Evolutionary conservation across 1,140 invertebrate genomes (phyloP).

Genomic region (Helicoverpa armigera): DNA sequence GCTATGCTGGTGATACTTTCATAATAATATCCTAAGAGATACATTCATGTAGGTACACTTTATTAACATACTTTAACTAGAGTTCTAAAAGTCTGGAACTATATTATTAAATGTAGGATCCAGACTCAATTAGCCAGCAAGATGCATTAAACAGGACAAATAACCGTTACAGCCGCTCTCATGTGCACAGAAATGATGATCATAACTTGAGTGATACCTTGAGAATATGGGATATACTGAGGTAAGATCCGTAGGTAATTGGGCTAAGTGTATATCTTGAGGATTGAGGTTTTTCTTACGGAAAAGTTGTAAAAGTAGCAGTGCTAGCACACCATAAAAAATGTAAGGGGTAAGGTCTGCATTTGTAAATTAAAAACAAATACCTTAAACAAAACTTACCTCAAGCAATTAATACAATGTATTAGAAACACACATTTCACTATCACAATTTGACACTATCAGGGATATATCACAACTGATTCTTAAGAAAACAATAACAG

Average conservation of each 20-base stretch:
- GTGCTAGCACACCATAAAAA: not conserved
- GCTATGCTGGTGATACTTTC: not conserved
- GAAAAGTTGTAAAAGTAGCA: not conserved
- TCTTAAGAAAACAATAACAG: slow-evolving; percentile 33
- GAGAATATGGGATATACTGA: too few species aligned
- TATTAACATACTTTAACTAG: too few species aligned
- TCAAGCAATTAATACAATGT: not conserved
- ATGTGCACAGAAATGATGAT: too few species aligned
- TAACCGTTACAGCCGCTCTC: too few species aligned
- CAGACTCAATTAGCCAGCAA: too few species aligned
- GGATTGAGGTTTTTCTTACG: too few species aligned
- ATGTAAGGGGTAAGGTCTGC: not conserved
- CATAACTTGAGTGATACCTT: too few species aligned
- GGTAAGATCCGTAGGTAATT: not conserved
- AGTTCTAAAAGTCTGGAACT: too few species aligned
- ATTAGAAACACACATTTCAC: slow-evolving; percentile 15
- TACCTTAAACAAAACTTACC: slow-evolving; percentile 26
- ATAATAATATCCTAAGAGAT: too few species aligned
- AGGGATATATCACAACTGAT: slow-evolving; percentile 6
- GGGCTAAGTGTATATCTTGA: not conserved
- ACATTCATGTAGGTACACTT: too few species aligned
- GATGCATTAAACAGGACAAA: too few species aligned
- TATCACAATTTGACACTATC: slow-evolving; percentile 12
- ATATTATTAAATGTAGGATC: too few species aligned
- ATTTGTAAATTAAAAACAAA: not conserved